Conservation (phyloP, 2,113 vertebrate genomes). For the Elachura formosa region DNA sequence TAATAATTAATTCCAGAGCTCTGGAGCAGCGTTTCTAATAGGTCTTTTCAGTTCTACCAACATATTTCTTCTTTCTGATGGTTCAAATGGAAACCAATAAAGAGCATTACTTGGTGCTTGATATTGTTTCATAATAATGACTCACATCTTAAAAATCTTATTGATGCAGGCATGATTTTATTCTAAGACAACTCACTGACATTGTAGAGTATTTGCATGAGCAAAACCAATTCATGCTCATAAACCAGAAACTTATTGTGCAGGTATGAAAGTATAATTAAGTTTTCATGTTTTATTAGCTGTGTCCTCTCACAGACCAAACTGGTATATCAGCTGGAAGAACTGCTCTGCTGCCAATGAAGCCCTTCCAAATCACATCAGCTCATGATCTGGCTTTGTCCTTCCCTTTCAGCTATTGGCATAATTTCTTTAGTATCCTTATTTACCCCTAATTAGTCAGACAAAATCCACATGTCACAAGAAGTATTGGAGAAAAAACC, state of each 20-base stretch:
- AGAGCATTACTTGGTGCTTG: neutral
- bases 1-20: conserved; percentile 7
- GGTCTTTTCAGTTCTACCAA: neutral
- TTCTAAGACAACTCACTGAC: neutral
- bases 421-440: neutral
- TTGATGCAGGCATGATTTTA: neutral
- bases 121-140: neutral
- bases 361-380: neutral
- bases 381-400: neutral
- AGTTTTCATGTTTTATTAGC: neutral
- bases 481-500: neutral
- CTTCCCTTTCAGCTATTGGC: neutral
- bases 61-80: neutral
- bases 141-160: neutral
- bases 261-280: neutral
- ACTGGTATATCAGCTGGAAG: neutral
- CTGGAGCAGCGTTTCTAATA: neutral
- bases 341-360: neutral
- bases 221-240: neutral
- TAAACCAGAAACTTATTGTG: neutral
- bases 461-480: neutral
- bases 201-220: neutral
- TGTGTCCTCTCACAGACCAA: neutral
- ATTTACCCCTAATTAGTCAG: neutral
- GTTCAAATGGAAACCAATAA: neutral